A percentile compares a stretch with the other conserved stretches of the same genome.
Conservation (phyloP, 2,888 invertebrate genomes). For the Netelia fuscicornis region DNA sequence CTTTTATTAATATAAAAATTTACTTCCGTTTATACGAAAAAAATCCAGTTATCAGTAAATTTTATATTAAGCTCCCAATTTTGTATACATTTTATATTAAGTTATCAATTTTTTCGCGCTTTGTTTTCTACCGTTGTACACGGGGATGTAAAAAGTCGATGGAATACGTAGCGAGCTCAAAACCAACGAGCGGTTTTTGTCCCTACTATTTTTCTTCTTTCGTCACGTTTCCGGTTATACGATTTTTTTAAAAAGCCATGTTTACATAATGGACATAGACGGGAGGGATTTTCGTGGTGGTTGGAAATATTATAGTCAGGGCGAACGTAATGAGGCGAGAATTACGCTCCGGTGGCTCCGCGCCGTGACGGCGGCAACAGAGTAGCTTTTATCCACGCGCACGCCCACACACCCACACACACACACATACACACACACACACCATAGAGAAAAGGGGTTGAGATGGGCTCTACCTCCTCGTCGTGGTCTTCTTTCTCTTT, state of each 20-base stretch:
- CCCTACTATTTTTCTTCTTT: constrained; percentile 31
- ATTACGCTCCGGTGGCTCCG: constrained; percentile 75
- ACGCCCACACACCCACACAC: constrained; percentile 9
- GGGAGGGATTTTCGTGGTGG: constrained; percentile 47
- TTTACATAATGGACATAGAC: constrained; percentile 66
- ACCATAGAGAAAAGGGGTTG: constrained; percentile 10
- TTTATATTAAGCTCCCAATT: neutral
- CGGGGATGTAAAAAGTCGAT: neutral
- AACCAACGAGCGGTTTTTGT: constrained; percentile 39
- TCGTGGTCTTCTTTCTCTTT: constrained; percentile 39
- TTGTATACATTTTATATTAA: neutral
- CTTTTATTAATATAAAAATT: neutral
- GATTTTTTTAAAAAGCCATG: constrained; percentile 65
- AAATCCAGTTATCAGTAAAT: neutral
- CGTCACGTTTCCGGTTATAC: constrained; percentile 62
- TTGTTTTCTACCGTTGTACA: constrained; percentile 6
- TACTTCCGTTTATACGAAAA: neutral
- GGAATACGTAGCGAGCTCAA: constrained; percentile 20
- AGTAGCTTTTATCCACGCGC: constrained; percentile 34
- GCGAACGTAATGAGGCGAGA: constrained; percentile 74
- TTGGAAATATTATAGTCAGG: constrained; percentile 65
- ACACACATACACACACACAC: constrained; percentile 1
- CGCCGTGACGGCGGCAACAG: constrained; percentile 63
- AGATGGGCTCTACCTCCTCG: constrained; percentile 42
- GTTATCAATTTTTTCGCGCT: neutral